Evolutionary conservation across 2,888 invertebrate species (phyloP), one percentile per base, ranked within the genome.

Genomic region (Drosophila neonasuta): DNA sequence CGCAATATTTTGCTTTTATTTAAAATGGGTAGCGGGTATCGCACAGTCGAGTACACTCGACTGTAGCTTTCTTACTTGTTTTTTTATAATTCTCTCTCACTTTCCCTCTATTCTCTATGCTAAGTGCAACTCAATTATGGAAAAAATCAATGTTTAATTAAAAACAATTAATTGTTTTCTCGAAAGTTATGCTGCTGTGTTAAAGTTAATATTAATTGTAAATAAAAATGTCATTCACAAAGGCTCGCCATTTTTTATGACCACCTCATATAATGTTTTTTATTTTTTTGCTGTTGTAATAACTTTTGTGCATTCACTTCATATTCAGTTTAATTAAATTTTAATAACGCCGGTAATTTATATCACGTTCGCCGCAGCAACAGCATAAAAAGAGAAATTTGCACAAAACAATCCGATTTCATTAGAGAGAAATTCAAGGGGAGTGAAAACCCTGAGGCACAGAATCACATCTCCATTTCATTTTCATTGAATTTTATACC

Each of bases 241-340:
- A 60, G 49, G 20, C 30, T 29, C 15, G 11, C 8, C 30, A 29
- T 10, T 48, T 60, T 64, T 64, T 64, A 34, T 41, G 34, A 15
- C 20, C 55, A n/a, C 41, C 51, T 41, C 13, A 20, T n/a, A n/a
- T 34, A 41, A 44, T 58, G 8, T 4, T 50, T 52, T 66, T 57
- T 62, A 3, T 34, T 11, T 34, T 11, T 36, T 11, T 36, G 24
- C 24, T 24, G 24, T 24, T 36, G 11, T 58, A 57, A 77, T 66
- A 60, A 46, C 61, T 36, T 56, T 64, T 57, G 54, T 61, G 64
- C 56, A 30, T 63, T 58, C 20, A 64, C 62, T 71, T 65, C 68
- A 65, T 67, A 74, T 65, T 70, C 49, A 71, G 49, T 62, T 71
- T 76, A 79, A 81, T 81, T 71, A 69, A 71, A 80, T 71, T 77